Percentiles rank a stretch among this genome's conserved stretches.
phyloP scores from a whole-genome alignment of 2,888 invertebrate genomes.

The Cosmorhoe ocellata region DNA sequence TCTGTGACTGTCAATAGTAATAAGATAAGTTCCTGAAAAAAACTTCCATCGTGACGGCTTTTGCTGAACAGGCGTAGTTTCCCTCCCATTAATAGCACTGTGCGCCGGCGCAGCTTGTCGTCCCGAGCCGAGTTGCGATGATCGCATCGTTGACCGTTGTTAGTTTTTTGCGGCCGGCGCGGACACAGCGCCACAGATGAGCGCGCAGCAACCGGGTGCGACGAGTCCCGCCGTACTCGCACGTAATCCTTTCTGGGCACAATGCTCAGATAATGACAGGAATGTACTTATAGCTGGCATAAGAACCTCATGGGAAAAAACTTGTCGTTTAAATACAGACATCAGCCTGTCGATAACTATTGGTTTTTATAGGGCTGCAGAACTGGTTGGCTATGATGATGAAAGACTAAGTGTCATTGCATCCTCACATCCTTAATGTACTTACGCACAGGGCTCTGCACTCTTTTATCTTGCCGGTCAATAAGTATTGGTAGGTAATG shows the following conservation, averaged over 20 bases:
- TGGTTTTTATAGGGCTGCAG: conserved; percentile 14
- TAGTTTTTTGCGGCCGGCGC: conserved; percentile 3
- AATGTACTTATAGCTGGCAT: conserved; percentile 7
- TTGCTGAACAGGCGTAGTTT: no score
- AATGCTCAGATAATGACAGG: conserved; percentile 15
- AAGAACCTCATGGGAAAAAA: conserved; percentile 1
- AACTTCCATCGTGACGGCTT: no score
- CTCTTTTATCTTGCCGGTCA: no score
- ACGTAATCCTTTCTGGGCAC: conserved; percentile 9
- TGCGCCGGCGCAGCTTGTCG: not conserved
- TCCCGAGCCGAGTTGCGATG: not conserved
- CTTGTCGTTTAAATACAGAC: conserved; percentile 9
- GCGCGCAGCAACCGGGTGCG: not conserved
- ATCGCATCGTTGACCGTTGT: conserved; percentile 9
- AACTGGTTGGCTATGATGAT: conserved; percentile 14
- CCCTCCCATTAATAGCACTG: no score
- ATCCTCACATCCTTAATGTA: not conserved
- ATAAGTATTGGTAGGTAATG: no score
- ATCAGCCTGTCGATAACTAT: conserved; percentile 11
- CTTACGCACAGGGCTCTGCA: no score
- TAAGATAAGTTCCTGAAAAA: no score
- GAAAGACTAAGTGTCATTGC: conserved; percentile 7
- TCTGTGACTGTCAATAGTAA: no score
- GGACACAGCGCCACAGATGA: conserved; percentile 9
- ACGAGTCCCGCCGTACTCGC: conserved; percentile 10